phyloP scores from a whole-genome alignment of 2,797 vertebrate species.

The Hoplostethus atlanticus region DNA sequence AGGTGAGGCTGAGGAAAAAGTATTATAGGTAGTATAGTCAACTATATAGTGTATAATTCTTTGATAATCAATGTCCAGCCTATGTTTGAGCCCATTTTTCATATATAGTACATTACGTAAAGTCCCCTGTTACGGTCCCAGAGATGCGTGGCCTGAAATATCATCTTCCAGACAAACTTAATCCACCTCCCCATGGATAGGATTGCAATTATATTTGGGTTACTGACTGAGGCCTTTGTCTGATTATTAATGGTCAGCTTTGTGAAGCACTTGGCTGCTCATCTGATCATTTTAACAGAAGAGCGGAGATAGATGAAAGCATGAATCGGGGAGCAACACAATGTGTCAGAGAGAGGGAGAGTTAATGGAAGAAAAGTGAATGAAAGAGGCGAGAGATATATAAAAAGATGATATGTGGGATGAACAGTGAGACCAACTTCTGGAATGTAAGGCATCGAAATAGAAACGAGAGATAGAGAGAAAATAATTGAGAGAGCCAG shows the following conservation, averaged over 20 bases:
- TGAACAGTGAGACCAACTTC: neutral
- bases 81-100: slow-evolving; percentile 11
- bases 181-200: slow-evolving; percentile 7
- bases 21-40: neutral
- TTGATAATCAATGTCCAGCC: neutral
- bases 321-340: too few relatives aligned
- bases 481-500: slow-evolving; percentile 21
- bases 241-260: slow-evolving; percentile 1
- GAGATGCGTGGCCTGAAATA: slow-evolving; percentile 20
- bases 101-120: neutral
- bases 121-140: neutral
- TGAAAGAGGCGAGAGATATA: neutral
- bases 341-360: neutral
- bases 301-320: neutral
- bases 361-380: neutral
- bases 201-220: slow-evolving; percentile 33
- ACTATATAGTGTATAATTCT: neutral
- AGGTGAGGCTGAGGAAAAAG: neutral
- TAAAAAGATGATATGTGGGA: slow-evolving; percentile 1
- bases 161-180: neutral
- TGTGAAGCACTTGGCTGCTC: neutral
- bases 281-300: neutral
- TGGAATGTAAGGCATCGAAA: slow-evolving; percentile 4
- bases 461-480: slow-evolving; percentile 18
- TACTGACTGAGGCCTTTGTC: slow-evolving; percentile 12